A percentile compares a stretch with the other conserved stretches of the same genome.
Conservation (phyloP, 2,797 vertebrate species). For the Amphiprion clarkii region DNA sequence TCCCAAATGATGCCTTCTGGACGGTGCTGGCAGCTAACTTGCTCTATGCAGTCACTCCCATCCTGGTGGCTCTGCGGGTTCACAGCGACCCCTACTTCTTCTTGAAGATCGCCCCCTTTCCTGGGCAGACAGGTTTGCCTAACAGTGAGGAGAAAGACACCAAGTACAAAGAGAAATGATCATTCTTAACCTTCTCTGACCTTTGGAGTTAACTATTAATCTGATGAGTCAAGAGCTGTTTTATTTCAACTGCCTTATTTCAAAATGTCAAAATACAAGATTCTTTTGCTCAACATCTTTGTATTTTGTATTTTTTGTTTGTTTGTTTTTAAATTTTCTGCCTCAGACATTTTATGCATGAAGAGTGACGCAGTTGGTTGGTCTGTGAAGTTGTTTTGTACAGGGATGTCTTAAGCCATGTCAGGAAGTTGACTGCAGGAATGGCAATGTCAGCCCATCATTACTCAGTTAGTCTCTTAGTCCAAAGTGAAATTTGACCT, state of each 20-base stretch:
- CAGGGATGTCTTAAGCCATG: neutral
- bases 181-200: slow-evolving; percentile 21
- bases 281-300: slow-evolving; percentile 55
- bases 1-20: slow-evolving; percentile 84
- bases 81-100: slow-evolving; percentile 87
- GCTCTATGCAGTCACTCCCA: slow-evolving; percentile 83
- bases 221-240: slow-evolving; percentile 34
- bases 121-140: slow-evolving; percentile 74
- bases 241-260: slow-evolving; percentile 50
- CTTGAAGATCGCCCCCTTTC: slow-evolving; percentile 66
- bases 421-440: no score
- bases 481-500: no score
- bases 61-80: slow-evolving; percentile 88
- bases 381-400: neutral
- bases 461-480: no score
- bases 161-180: slow-evolving; percentile 79
- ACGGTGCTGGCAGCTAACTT: slow-evolving; percentile 85
- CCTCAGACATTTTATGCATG: slow-evolving; percentile 2
- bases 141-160: slow-evolving; percentile 84
- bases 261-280: slow-evolving; percentile 64
- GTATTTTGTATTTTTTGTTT: slow-evolving; percentile 35
- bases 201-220: slow-evolving; percentile 43
- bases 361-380: slow-evolving; percentile 6
- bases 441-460: no score
- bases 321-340: slow-evolving; percentile 5